Evolutionary conservation across 2,797 vertebrate genomes (phyloP).

Genomic region (Sparus aurata): DNA sequence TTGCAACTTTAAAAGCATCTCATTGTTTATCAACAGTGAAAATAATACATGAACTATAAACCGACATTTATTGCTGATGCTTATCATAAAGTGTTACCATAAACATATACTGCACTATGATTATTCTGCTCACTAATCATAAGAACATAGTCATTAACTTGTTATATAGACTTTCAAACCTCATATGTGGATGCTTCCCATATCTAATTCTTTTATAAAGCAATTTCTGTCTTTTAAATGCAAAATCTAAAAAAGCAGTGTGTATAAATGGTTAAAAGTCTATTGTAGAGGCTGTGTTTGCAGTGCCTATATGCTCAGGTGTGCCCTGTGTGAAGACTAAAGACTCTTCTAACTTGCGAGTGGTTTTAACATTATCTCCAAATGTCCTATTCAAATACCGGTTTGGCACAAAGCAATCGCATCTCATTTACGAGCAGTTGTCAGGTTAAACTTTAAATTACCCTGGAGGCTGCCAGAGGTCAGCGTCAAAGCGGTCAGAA

Average conservation of each 20-base stretch:
- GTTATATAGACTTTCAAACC: not conserved
- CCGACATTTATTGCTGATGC: no score
- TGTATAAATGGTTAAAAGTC: no score
- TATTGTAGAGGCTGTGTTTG: not conserved
- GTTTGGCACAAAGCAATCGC: not conserved
- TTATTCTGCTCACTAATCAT: not conserved
- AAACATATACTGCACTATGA: no score
- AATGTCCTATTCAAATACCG: not conserved
- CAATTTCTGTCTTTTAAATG: no score
- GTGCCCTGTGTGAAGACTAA: not conserved
- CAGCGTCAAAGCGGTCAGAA: fast-evolving
- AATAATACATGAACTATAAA: no score
- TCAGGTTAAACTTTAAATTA: slow-evolving; percentile 6
- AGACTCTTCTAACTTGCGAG: not conserved
- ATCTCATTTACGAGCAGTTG: no score
- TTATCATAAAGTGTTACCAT: no score
- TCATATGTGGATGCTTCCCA: not conserved
- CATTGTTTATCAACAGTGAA: no score
- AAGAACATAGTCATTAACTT: not conserved
- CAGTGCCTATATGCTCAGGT: not conserved
- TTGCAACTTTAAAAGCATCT: no score
- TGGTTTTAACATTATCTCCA: not conserved
- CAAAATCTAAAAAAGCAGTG: not conserved
- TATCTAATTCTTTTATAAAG: not conserved
- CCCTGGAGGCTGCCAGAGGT: not conserved